Percentiles rank a stretch among this genome's conserved stretches.
Conservation (phyloP, 2,797 vertebrate species). For the Sebastes goodei region DNA sequence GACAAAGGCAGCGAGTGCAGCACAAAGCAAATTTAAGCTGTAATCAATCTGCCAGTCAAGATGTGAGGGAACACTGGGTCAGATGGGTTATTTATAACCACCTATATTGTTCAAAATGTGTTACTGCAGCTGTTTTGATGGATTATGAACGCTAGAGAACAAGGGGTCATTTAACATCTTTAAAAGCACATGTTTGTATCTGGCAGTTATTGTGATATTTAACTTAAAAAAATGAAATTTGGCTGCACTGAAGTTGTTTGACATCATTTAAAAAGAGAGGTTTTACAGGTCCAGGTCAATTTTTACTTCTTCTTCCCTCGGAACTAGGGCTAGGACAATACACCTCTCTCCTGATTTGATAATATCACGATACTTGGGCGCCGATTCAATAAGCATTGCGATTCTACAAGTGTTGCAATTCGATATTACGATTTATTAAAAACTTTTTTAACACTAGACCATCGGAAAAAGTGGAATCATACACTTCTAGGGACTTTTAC, state of each 20-base stretch:
- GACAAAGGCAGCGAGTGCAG: conserved; percentile 19
- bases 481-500: too few relatives aligned
- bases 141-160: neutral
- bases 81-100: conserved; percentile 4
- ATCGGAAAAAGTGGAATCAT: too few relatives aligned
- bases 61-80: conserved; percentile 5
- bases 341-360: too few relatives aligned
- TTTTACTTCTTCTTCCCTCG: neutral
- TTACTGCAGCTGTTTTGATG: neutral
- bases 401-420: too few relatives aligned
- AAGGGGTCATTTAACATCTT: neutral
- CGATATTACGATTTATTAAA: neutral
- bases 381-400: too few relatives aligned
- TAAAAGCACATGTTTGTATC: neutral
- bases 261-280: neutral
- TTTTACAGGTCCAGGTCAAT: neutral
- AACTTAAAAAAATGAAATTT: neutral
- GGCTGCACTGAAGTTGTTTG: neutral
- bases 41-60: conserved; percentile 47
- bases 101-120: neutral
- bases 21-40: conserved; percentile 9
- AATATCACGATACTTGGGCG: too few relatives aligned
- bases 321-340: neutral
- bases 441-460: too few relatives aligned
- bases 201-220: neutral